These are phyloP conservation scores for Thamnophis elegans DNA, from an alignment of 2,797 vertebrate species.

Conservation along the genomic window DNA sequence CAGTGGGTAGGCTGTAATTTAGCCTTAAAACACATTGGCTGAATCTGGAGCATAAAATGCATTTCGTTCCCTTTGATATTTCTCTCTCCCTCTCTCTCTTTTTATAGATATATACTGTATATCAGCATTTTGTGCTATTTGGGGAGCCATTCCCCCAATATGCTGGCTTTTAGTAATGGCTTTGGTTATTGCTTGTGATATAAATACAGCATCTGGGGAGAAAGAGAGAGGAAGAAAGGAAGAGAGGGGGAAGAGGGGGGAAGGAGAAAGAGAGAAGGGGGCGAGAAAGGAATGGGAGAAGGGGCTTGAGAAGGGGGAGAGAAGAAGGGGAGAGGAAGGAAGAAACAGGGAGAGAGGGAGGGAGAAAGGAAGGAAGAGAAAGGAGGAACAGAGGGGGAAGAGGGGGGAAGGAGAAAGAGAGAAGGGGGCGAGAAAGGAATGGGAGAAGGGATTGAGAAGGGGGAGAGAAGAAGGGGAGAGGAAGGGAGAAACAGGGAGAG, in stretches of 20 bases:
- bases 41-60: neutral
- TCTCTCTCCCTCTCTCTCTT: neutral
- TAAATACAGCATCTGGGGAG: neutral
- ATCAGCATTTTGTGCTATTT: neutral
- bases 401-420: neutral
- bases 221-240: neutral
- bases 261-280: too few relatives aligned
- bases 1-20: neutral
- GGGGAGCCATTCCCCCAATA: neutral
- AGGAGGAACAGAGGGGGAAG: too few relatives aligned
- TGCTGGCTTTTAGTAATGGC: neutral
- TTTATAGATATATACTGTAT: too few relatives aligned
- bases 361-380: too few relatives aligned
- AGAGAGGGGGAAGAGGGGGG: neutral
- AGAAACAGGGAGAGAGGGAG: too few relatives aligned
- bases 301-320: too few relatives aligned
- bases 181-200: neutral
- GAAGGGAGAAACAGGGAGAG: too few relatives aligned
- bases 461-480: too few relatives aligned
- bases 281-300: too few relatives aligned
- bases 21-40: neutral
- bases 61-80: neutral
- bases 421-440: too few relatives aligned
- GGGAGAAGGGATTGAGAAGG: too few relatives aligned
- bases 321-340: too few relatives aligned